Percentiles rank a stretch among this genome's conserved stretches.
Conservation (phyloP, 2,888 invertebrate genomes). For the Trichopria drosophilae region DNA sequence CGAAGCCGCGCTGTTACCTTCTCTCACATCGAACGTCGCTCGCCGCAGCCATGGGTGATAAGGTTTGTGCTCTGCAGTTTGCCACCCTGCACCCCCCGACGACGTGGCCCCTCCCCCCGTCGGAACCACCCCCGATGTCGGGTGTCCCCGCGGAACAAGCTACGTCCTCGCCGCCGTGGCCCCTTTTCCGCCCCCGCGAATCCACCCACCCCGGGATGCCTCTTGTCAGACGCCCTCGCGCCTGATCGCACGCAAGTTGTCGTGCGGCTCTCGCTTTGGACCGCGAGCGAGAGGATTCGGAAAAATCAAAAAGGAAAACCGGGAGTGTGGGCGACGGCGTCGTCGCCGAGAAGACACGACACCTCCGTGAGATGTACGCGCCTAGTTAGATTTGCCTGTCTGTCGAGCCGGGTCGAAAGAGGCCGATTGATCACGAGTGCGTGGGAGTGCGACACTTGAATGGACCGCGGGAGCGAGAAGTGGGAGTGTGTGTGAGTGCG, state of each 20-base stretch:
- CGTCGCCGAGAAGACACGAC: too few relatives aligned
- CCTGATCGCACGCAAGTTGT: slow-evolving; percentile 10
- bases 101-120: slow-evolving; percentile 38
- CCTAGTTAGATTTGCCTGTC: too few relatives aligned
- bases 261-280: slow-evolving; percentile 5
- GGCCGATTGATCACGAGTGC: too few relatives aligned
- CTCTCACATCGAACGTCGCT: slow-evolving; percentile 60
- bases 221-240: background rate
- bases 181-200: background rate
- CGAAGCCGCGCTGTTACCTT: slow-evolving; percentile 68
- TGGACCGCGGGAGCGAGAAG: too few relatives aligned
- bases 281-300: too few relatives aligned
- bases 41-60: slow-evolving; percentile 60
- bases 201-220: background rate
- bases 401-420: too few relatives aligned
- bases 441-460: too few relatives aligned
- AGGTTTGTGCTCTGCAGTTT: slow-evolving; percentile 53
- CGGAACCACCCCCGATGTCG: slow-evolving; percentile 24
- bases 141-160: background rate
- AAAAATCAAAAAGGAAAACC: too few relatives aligned
- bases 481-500: too few relatives aligned
- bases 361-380: too few relatives aligned
- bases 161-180: background rate
- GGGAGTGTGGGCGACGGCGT: too few relatives aligned
- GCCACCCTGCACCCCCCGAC: slow-evolving; percentile 5